Base-by-base conservation (phyloP, 2,113 vertebrate genomes). In the Tetrax tetrax region DNA sequence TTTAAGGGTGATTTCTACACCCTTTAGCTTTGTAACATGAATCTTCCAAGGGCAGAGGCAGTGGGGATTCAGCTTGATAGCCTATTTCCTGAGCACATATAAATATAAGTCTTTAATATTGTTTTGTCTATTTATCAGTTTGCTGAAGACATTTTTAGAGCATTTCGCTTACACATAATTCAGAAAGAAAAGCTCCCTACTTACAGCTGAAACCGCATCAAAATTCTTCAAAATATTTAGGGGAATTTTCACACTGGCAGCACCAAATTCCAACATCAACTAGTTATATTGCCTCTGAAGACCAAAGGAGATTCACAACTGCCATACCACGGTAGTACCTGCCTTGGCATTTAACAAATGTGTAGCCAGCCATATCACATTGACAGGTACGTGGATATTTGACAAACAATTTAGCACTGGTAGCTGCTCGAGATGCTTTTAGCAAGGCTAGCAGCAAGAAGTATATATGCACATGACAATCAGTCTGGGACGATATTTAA, bases 81-180 rank as follows among this genome's bases (percentile, higher is more conserved):
- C 56, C 53, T 60, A 25, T 79, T 95, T 95, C 95, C 94, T 94
- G 87, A 95, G 33, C 35, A 72, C 21, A 23, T 23, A 35, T 9
- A 70, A 70, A 89, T 51, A 66, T 70, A 91, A 93, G 59, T 48
- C 59, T 77, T 61, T 35, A 38, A 77, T 92, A 85, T 38, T 92
- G 59, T 86, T 90, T 95, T 94, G n/a, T 68, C 68, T 84, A 80
- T 90, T 88, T 91, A 92, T 92, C 95, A 94, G 60, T 66, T 91
- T 78, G 24, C 27, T 81, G 79, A 81, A 92, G 90, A 83, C 83
- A 71, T 84, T 93, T 95, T 85, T 83, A 91, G 31, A 85, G 63
- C 74, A 65, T 69, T 95, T 89, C 19, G 28, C 31, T 85, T 78
- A 38, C 33, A 38, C 82, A 45, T 77, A 86, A 88, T 71, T 86